These are phyloP conservation scores for Rhingia campestris DNA, from an alignment of 2,888 invertebrate genomes.

Conservation along the genomic window DNA sequence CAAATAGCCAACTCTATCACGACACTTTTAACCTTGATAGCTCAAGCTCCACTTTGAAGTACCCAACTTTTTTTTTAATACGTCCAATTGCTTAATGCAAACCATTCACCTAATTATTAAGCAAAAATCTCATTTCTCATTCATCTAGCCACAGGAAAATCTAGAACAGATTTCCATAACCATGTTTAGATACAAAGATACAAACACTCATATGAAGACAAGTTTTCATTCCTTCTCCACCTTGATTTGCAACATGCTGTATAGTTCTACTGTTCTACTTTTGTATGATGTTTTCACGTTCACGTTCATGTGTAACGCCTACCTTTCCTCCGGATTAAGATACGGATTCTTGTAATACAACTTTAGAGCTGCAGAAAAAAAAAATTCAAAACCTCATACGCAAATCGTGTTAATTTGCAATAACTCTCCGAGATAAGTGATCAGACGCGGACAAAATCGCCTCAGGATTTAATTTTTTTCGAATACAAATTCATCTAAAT, in stretches of 20 bases:
- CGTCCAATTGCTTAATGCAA: no score
- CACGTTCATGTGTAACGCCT: conserved; percentile 20
- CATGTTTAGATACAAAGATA: no score
- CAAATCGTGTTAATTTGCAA: conserved; percentile 68
- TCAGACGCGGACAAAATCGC: conserved; percentile 57
- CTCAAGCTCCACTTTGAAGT: no score
- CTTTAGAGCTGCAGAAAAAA: background rate
- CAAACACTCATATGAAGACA: background rate
- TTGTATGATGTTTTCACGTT: conserved; percentile 24
- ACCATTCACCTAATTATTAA: no score
- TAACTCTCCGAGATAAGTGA: conserved; percentile 62
- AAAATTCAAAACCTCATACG: conserved; percentile 24
- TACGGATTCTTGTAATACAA: background rate
- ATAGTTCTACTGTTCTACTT: conserved; percentile 14
- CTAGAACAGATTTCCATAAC: background rate
- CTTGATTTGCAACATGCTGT: conserved; percentile 4
- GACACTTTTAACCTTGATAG: no score
- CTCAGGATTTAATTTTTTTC: conserved; percentile 27
- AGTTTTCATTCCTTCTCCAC: background rate
- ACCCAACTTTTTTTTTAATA: no score
- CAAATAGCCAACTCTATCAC: no score
- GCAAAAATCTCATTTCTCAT: no score
- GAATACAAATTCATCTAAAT: conserved; percentile 43
- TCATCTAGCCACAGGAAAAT: background rate
- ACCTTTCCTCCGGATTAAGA: background rate